Evolutionary conservation across 2,888 invertebrate species (phyloP).

Genomic region (Catocala sponsa): DNA sequence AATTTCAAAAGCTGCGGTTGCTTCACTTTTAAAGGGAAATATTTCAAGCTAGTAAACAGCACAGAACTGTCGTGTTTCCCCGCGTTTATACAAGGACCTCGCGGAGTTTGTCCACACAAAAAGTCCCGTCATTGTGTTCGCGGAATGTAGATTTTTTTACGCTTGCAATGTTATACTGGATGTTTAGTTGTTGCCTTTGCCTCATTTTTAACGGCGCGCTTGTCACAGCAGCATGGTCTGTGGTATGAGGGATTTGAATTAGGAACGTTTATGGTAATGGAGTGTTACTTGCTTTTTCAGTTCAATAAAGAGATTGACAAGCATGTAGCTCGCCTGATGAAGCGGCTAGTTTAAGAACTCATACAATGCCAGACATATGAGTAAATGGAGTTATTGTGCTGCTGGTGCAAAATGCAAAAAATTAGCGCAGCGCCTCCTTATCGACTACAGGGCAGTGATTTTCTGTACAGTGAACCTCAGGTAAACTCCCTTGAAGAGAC

Average conservation of each 20-base stretch:
- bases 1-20: constrained; percentile 59
- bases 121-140: constrained; percentile 28
- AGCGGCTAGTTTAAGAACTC: no score
- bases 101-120: constrained; percentile 39
- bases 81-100: constrained; percentile 30
- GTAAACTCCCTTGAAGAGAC: no score
- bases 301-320: neutral
- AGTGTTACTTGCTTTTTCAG: neutral
- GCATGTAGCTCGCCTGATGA: no score
- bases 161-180: constrained; percentile 22
- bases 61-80: constrained; percentile 13
- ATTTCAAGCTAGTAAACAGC: constrained; percentile 29
- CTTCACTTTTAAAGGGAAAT: constrained; percentile 19
- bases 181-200: constrained; percentile 15
- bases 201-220: constrained; percentile 12
- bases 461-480: no score
- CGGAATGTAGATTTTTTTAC: constrained; percentile 27
- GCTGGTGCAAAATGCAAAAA: no score
- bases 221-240: neutral
- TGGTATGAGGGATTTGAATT: constrained; percentile 5
- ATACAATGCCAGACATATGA: no score
- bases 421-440: no score
- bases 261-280: neutral
- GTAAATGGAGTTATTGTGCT: no score
- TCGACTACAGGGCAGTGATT: no score